Base-by-base conservation (phyloP, 2,888 invertebrate genomes). In the Tinea trinotella region DNA sequence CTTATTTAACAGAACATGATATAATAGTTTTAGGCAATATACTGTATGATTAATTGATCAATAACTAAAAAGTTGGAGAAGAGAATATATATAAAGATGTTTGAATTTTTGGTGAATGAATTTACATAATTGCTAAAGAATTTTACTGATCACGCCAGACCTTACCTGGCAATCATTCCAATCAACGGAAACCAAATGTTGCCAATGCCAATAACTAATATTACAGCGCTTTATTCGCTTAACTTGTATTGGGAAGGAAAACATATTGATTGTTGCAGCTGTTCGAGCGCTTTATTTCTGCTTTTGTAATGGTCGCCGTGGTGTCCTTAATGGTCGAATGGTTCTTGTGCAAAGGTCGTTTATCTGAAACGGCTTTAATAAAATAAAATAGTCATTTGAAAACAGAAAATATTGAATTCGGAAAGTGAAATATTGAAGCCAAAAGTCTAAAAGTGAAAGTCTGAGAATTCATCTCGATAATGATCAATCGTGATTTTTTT, bases 311-410 rank as follows among this genome's bases (percentile, higher is more conserved):
- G 64, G 64, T 66, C 65, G 65, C 62, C 62, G 61, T 65, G 62
- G 68, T 72, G 74, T 75, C 76, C 73, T 75, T 74, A 75, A 76
- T 75, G 79, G 66, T 72, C 71, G 72, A 75, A 63, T 68, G 70
- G 62, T 65, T 67, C 69, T 75, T 72, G 70, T 68, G 71, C 69
- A 76, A 77, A 78, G 78, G 76, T 70, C 74, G 71, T 72, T 66
- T 67, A 70, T 70, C 63, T 68, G 69, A 75, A 71, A 67, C 65
- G 65, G 64, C 60, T 68, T 63, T 67, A 64, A 65, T 62, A 62
- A 66, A 70, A 67, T 66, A 40, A 30, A 30, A 30, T 30, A 30
- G 7, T 30, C 30, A 2, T 7, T n/a, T 30, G n/a, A 30, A 7
- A 30, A n/a, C 63, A 48, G 19, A 20, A 19, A 19, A 19, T 19